Base-by-base conservation (phyloP, 2,113 vertebrate species). In the Galbula dea region DNA sequence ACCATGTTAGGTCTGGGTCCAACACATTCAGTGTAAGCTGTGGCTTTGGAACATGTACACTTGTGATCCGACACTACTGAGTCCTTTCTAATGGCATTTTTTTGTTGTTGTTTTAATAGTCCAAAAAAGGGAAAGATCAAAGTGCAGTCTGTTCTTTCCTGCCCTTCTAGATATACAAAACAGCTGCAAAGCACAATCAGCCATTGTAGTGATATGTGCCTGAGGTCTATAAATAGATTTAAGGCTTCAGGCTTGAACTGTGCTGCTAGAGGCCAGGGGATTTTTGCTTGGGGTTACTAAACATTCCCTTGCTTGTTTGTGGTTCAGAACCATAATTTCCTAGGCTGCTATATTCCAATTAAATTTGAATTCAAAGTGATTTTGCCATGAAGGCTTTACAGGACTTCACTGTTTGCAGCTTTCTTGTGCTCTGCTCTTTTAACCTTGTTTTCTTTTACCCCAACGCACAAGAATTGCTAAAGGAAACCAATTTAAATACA, bases 61-160 rank as follows among this genome's bases (percentile, higher is more conserved):
- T 34, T 72, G 80, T 65, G 83, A 91, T 97, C 94, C 90, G 76
- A 86, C 96, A 97, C 94, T 94, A 89, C 37, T 67, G 89, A 89
- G 91, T 93, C 94, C 95, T 96, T 97, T 91, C 48, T 90, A 88
- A 90, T 95, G 95, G 86, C 95, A 96, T 95, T 95, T 97, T 84
- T 96, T 96, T 77, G 88, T 97, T 97, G 95, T 97, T 97, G 97
- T 97, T 97, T 97, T 90, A 96, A 92, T 96, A 76, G 91, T 94
- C 96, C 84, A 93, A 92, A 97, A 97, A 97, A 97, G 96, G 96
- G 94, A 96, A 97, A 94, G 96, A 97, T 97, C 97, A 96, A 97
- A 97, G 97, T 94, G 89, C 95, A 96, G 93, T 23, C 95, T 97
- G 97, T 95, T 96, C 94, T 93, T 94, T 91, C 90, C 95, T 96